phyloP scores from a whole-genome alignment of 2,888 invertebrate species.

The Meiosimyza decipiens region DNA sequence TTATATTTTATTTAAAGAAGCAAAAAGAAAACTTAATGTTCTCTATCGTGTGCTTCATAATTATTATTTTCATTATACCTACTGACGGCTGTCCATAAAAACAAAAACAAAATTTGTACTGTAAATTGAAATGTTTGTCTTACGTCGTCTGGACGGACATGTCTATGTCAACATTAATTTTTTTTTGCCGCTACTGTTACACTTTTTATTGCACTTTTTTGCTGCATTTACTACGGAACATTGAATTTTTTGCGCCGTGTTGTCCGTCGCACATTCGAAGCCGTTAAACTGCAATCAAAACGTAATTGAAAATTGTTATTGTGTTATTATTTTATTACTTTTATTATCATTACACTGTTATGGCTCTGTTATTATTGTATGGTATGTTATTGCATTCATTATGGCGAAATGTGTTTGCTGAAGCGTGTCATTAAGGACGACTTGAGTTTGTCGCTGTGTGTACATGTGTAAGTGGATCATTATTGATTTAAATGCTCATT shows the following conservation, averaged over 20 bases:
- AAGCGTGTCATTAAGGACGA: no score
- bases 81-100: background rate
- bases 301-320: constrained; percentile 52
- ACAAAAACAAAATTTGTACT: background rate
- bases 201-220: constrained; percentile 4
- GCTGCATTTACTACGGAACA: background rate
- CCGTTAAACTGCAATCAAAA: constrained; percentile 47
- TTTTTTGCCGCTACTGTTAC: no score
- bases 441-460: background rate
- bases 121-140: constrained; percentile 26
- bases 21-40: background rate
- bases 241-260: background rate
- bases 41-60: background rate
- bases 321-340: background rate
- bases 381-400: background rate
- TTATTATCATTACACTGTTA: background rate
- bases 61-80: background rate
- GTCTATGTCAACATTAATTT: no score
- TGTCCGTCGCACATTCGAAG: background rate
- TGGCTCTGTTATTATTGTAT: background rate
- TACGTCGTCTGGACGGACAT: no score
- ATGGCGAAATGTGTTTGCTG: background rate
- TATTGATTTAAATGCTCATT: no score
- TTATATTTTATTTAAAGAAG: background rate
- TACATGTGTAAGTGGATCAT: background rate